These are phyloP conservation scores for Parnassius glacialis DNA, from an alignment of 2,888 invertebrate species.

Conservation along the genomic window DNA sequence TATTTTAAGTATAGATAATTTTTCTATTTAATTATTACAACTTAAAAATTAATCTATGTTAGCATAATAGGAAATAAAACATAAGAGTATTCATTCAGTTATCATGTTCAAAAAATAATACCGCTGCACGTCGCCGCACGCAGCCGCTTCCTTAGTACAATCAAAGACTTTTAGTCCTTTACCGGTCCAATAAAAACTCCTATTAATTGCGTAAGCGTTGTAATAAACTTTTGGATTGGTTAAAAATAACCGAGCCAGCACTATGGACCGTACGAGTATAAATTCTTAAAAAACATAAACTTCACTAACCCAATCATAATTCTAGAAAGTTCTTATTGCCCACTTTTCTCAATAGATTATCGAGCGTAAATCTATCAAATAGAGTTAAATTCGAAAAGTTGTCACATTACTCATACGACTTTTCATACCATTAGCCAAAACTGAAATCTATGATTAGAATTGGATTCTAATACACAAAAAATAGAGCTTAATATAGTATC, in stretches of 20 bases:
- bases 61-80: too few relatives aligned
- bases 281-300: constrained; percentile 80
- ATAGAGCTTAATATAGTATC: constrained; percentile 70
- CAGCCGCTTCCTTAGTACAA: constrained; percentile 43
- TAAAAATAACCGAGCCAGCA: constrained; percentile 72
- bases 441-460: constrained; percentile 67
- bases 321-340: constrained; percentile 42
- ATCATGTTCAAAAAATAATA: neutral
- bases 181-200: constrained; percentile 76
- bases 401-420: constrained; percentile 44
- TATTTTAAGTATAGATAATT: too few relatives aligned
- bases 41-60: too few relatives aligned
- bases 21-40: too few relatives aligned
- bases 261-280: constrained; percentile 62
- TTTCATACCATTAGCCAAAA: constrained; percentile 48
- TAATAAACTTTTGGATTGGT: constrained; percentile 78
- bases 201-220: constrained; percentile 78
- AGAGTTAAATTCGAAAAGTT: constrained; percentile 53
- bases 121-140: neutral
- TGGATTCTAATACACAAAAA: constrained; percentile 71
- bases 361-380: constrained; percentile 47
- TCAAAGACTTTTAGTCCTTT: constrained; percentile 72
- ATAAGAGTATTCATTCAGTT: neutral
- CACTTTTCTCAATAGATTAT: constrained; percentile 37
- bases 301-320: constrained; percentile 39